Evolutionary conservation across 2,888 invertebrate genomes (phyloP).

Genomic region (Dicyrtoma fusca): DNA sequence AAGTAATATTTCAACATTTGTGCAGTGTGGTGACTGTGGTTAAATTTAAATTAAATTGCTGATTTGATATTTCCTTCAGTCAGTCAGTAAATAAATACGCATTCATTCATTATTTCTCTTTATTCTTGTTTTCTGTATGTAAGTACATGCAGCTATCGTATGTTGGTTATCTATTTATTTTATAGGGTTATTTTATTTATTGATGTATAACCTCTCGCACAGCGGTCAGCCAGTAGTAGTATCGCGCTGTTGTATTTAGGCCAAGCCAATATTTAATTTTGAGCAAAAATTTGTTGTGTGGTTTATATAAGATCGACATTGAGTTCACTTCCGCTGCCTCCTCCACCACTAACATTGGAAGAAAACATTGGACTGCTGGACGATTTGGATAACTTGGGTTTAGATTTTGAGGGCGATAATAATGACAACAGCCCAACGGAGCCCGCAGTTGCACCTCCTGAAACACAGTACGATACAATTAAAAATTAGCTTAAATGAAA

Average conservation of each 20-base stretch:
- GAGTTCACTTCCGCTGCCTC: constrained; percentile 55
- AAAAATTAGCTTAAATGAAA: not conserved
- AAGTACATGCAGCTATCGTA: too few relatives aligned
- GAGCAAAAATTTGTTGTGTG: not conserved
- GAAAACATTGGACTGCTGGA: constrained; percentile 53
- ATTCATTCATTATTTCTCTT: too few relatives aligned
- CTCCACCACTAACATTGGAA: constrained; percentile 53
- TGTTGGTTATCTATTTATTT: too few relatives aligned
- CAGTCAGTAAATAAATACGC: too few relatives aligned
- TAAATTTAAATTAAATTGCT: too few relatives aligned
- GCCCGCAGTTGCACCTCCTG: constrained; percentile 53
- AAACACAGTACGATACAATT: constrained; percentile 47
- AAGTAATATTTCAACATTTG: too few relatives aligned
- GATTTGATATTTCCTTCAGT: too few relatives aligned
- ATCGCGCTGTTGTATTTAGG: not conserved
- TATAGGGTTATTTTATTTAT: too few relatives aligned
- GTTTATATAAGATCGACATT: constrained; percentile 48
- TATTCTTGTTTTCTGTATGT: too few relatives aligned
- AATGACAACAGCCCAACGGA: constrained; percentile 53
- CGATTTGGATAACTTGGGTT: constrained; percentile 54
- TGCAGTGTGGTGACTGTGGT: too few relatives aligned
- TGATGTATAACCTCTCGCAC: not conserved
- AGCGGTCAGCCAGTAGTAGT: too few relatives aligned
- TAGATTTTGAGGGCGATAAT: constrained; percentile 53
- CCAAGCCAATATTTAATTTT: not conserved